Evolutionary conservation across 1,140 invertebrate genomes (phyloP).

Genomic region (Adoxophyes honmai): DNA sequence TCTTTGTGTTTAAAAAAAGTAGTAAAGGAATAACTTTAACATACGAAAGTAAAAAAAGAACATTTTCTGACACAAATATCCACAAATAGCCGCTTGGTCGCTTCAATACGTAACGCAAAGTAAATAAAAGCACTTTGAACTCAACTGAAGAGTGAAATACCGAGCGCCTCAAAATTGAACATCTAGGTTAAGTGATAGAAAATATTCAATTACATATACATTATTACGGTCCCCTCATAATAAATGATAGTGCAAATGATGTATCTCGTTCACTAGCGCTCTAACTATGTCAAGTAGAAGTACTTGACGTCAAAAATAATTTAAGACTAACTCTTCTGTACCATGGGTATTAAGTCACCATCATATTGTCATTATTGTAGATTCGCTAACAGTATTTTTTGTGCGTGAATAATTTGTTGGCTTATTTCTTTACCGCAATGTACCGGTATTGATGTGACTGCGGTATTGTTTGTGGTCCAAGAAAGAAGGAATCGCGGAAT

Average conservation of each 20-base stretch:
- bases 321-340: slow-evolving; percentile 19
- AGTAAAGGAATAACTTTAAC: too few relatives aligned
- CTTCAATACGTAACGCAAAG: too few relatives aligned
- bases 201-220: neutral
- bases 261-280: slow-evolving; percentile 1
- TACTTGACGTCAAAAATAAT: slow-evolving; percentile 22
- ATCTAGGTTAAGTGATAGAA: neutral
- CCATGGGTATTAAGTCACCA: slow-evolving; percentile 13
- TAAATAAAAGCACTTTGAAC: too few relatives aligned
- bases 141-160: too few relatives aligned
- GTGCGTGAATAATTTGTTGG: slow-evolving; percentile 36
- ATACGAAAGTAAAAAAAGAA: too few relatives aligned
- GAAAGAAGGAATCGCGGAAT: slow-evolving; percentile 4
- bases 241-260: slow-evolving; percentile 6
- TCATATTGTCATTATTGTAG: slow-evolving; percentile 18
- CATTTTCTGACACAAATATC: too few relatives aligned
- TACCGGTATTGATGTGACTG: slow-evolving; percentile 24
- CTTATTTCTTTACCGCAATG: slow-evolving; percentile 28
- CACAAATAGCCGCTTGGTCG: too few relatives aligned
- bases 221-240: neutral
- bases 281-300: slow-evolving; percentile 31
- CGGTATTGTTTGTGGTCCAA: slow-evolving; percentile 16
- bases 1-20: too few relatives aligned
- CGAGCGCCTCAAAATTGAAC: too few relatives aligned
- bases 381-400: slow-evolving; percentile 40